These are phyloP conservation scores for Huso huso DNA, from an alignment of 2,797 vertebrate genomes.

Conservation along the genomic window DNA sequence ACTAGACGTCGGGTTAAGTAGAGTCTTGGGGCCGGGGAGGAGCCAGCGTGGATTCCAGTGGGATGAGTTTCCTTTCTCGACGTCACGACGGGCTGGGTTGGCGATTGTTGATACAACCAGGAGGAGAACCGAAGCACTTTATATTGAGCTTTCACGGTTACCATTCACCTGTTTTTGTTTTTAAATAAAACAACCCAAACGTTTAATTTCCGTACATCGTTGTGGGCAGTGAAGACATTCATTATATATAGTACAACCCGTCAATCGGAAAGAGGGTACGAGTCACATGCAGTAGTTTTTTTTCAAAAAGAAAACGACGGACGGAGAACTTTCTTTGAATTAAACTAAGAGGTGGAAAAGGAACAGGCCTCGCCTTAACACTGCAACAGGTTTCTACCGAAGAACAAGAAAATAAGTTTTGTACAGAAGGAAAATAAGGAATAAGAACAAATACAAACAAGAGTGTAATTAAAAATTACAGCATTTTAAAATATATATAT, in stretches of 20 bases:
- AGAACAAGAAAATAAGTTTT: background rate
- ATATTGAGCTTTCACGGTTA: background rate
- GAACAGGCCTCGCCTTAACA: conserved; percentile 41
- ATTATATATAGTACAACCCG: no score
- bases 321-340: conserved; percentile 42
- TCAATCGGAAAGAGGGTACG: no score
- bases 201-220: no score
- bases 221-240: no score
- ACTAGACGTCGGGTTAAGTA: background rate
- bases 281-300: no score
- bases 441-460: no score
- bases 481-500: no score
- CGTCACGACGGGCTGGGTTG: conserved; percentile 56
- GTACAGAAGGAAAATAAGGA: conserved; percentile 2
- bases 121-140: conserved; percentile 6
- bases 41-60: conserved; percentile 44
- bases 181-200: background rate
- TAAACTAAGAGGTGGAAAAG: conserved; percentile 18
- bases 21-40: conserved; percentile 32
- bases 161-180: background rate
- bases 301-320: conserved; percentile 29
- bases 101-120: conserved; percentile 12
- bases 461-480: no score
- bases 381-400: conserved; percentile 51
- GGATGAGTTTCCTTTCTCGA: conserved; percentile 42